Evolutionary conservation across 1,140 invertebrate genomes (phyloP).

Genomic region (Bombus pascuorum): DNA sequence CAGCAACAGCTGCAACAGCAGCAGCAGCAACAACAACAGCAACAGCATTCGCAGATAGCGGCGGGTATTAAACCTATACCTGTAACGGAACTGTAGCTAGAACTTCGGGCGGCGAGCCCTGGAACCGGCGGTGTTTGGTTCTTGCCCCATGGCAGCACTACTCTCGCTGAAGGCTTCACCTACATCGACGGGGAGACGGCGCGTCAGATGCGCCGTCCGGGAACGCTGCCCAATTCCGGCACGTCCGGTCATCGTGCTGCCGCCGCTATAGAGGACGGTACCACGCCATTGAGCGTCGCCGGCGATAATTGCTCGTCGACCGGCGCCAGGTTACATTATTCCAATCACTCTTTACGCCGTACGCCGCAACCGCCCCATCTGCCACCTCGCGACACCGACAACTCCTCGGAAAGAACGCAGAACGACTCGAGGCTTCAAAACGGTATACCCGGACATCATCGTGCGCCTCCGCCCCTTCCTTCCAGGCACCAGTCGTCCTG

Average conservation of each 20-base stretch:
- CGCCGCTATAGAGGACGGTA: constrained; percentile 47
- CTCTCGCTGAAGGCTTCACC: constrained; percentile 88
- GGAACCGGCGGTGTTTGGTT: constrained; percentile 83
- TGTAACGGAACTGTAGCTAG: constrained; percentile 96
- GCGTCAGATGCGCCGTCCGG: constrained; percentile 79
- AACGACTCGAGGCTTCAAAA: constrained; percentile 63
- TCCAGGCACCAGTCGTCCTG: constrained; percentile 70
- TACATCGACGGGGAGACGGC: constrained; percentile 87
- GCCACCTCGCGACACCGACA: constrained; percentile 44
- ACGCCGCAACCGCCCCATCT: constrained; percentile 58
- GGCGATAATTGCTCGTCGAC: constrained; percentile 48
- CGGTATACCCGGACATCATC: constrained; percentile 55
- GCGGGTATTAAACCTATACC: constrained; percentile 89
- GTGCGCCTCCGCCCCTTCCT: constrained; percentile 65
- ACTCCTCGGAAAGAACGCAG: constrained; percentile 34
- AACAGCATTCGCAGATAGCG: constrained; percentile 83
- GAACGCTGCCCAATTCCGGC: constrained; percentile 77
- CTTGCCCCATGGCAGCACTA: constrained; percentile 84
- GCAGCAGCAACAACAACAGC: constrained; percentile 80
- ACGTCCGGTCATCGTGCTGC: constrained; percentile 58
- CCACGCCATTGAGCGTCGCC: constrained; percentile 50
- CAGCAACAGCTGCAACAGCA: constrained; percentile 82
- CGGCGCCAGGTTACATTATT: constrained; percentile 54
- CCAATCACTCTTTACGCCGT: constrained; percentile 66
- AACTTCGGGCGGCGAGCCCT: constrained; percentile 90